Evolutionary conservation across 2,113 vertebrate species (phyloP).

Genomic region (Dasyurus viverrinus): DNA sequence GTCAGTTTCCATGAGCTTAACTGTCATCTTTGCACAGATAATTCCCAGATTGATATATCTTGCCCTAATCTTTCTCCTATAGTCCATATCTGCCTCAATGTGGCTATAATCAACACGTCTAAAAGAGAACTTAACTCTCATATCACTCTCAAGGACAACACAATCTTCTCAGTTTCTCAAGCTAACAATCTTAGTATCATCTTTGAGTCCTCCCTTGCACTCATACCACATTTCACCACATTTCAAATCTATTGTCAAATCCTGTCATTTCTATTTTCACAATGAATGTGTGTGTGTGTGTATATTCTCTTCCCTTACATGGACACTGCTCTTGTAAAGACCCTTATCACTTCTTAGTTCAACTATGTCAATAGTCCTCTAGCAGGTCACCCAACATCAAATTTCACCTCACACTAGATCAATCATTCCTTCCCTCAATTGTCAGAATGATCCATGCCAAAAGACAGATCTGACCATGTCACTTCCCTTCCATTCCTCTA

Average conservation of each 20-base stretch:
- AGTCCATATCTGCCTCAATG: background rate
- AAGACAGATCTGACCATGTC: too few relatives aligned
- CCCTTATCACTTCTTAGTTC: too few relatives aligned
- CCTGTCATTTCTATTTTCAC: background rate
- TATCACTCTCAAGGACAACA: background rate
- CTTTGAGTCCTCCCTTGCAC: background rate
- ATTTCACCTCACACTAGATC: too few relatives aligned
- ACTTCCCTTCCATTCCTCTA: too few relatives aligned
- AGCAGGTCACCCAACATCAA: too few relatives aligned
- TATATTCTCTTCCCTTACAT: background rate
- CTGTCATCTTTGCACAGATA: background rate
- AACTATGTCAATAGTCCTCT: background rate
- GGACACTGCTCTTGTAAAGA: background rate
- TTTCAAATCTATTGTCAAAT: background rate
- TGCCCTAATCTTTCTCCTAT: background rate
- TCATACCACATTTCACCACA: background rate
- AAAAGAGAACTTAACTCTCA: background rate
- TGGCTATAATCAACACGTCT: background rate
- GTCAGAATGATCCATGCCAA: too few relatives aligned
- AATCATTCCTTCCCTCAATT: too few relatives aligned
- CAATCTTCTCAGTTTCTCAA: background rate
- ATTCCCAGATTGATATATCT: background rate
- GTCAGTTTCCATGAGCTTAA: background rate
- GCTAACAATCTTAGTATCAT: background rate
- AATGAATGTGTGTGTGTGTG: background rate